phyloP scores from a whole-genome alignment of 1,140 invertebrate genomes.

The Telenomus remus region DNA sequence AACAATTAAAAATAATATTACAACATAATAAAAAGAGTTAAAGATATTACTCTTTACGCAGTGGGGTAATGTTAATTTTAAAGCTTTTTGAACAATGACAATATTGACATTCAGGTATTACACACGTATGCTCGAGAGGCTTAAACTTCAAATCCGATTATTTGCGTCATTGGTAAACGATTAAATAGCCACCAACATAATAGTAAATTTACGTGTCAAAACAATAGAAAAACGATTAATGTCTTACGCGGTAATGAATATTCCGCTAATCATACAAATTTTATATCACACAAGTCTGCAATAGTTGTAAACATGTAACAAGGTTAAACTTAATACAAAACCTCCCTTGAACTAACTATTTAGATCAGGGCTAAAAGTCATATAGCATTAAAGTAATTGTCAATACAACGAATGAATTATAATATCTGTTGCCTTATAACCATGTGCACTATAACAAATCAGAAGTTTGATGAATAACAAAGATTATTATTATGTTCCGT shows the following conservation, averaged over 20 bases:
- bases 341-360: constrained; percentile 51
- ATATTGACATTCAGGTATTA: constrained; percentile 21
- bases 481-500: too few species aligned
- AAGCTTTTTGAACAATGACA: constrained; percentile 7
- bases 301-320: constrained; percentile 39
- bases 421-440: too few species aligned
- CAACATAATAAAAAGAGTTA: too few species aligned
- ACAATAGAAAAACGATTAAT: too few species aligned
- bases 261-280: too few species aligned
- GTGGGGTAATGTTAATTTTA: too few species aligned
- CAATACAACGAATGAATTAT: constrained; percentile 15
- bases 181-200: constrained; percentile 60
- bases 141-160: constrained; percentile 74
- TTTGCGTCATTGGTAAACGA: constrained; percentile 69
- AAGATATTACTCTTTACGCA: too few species aligned
- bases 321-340: constrained; percentile 55
- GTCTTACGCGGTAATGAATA: too few species aligned
- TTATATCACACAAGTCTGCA: constrained; percentile 25
- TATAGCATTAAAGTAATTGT: constrained; percentile 24
- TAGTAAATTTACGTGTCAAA: constrained; percentile 10
- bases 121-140: constrained; percentile 24
- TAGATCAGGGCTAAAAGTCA: constrained; percentile 49
- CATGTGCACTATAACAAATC: too few species aligned
- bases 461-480: too few species aligned
- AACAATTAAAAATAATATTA: too few species aligned